Conservation (phyloP, 2,797 vertebrate species). For the Crax fasciolata region DNA sequence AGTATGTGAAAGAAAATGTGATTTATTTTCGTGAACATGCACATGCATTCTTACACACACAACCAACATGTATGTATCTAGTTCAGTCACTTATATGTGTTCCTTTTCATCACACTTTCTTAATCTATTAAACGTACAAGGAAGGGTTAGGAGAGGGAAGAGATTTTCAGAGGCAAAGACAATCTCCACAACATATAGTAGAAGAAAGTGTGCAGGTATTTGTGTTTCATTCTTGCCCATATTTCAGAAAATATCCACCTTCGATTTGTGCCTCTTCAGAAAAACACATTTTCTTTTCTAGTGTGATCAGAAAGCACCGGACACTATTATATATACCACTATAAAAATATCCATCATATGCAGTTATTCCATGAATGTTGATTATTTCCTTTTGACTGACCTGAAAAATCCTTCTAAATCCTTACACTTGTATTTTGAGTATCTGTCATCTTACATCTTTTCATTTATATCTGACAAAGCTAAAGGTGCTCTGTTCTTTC, state of each 20-base stretch:
- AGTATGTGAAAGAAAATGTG: neutral
- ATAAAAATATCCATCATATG: neutral
- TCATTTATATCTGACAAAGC: conserved; percentile 7
- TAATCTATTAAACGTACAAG: neutral
- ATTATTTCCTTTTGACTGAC: conserved; percentile 26
- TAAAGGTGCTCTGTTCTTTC: conserved; percentile 21
- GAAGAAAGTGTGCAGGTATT: neutral
- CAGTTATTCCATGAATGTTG: neutral
- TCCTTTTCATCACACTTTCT: neutral
- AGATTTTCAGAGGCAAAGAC: neutral
- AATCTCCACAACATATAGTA: neutral
- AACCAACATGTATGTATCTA: rapidly evolving
- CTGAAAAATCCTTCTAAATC: conserved; percentile 43
- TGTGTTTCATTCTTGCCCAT: neutral
- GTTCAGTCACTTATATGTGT: neutral
- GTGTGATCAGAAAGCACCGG: neutral
- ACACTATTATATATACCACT: neutral
- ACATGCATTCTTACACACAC: neutral
- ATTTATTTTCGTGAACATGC: neutral
- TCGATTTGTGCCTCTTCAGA: neutral
- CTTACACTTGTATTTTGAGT: neutral
- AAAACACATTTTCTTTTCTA: neutral
- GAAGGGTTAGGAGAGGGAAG: neutral
- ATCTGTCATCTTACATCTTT: conserved; percentile 14
- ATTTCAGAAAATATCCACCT: neutral